These are phyloP conservation scores for Pollenia angustigena DNA, from an alignment of 2,888 invertebrate genomes.

Conservation along the genomic window DNA sequence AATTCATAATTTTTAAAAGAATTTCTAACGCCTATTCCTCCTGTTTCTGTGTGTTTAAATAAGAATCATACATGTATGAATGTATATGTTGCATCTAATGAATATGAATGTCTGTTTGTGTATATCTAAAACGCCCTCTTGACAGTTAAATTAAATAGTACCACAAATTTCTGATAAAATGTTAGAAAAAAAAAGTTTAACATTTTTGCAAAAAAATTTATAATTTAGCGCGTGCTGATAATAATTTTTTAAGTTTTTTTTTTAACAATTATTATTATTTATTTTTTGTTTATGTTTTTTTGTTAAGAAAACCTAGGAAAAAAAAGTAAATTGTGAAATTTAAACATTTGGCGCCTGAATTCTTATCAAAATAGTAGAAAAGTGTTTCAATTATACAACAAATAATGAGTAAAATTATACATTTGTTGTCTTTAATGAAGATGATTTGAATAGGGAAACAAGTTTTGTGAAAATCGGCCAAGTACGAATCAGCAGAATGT, in stretches of 20 bases:
- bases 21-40: neutral
- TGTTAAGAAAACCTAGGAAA: constrained; percentile 28
- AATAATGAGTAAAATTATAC: constrained; percentile 61
- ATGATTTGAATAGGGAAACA: constrained; percentile 31
- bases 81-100: neutral
- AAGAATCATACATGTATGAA: neutral
- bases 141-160: constrained; percentile 33
- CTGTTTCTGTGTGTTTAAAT: neutral
- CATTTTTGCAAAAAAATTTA: constrained; percentile 46
- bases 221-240: constrained; percentile 16
- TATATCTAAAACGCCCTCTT: constrained; percentile 40
- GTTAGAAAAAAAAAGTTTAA: constrained; percentile 35
- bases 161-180: constrained; percentile 41
- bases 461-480: too few species aligned
- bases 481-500: too few species aligned
- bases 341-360: constrained; percentile 71
- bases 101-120: neutral
- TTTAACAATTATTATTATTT: constrained; percentile 11
- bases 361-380: constrained; percentile 73
- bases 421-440: constrained; percentile 27
- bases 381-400: constrained; percentile 73
- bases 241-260: neutral
- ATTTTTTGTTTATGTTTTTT: constrained; percentile 9
- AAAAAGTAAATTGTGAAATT: constrained; percentile 67
- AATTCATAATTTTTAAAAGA: constrained; percentile 15